Conservation (phyloP, 1,140 invertebrate genomes). For the Phocides pigmalion region DNA sequence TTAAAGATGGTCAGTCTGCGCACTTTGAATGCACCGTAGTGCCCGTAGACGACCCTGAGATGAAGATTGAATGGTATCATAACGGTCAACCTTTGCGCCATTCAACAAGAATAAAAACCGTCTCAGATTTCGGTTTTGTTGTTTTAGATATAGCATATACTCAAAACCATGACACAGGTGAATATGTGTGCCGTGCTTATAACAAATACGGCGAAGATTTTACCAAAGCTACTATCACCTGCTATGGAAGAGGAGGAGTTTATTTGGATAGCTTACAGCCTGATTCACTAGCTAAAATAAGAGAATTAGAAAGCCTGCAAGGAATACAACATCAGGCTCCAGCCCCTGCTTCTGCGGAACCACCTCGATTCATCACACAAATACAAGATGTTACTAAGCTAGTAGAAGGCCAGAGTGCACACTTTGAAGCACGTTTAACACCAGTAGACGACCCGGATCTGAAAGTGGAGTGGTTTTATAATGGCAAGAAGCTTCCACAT, state of each 20-base stretch:
- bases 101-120: constrained; percentile 95
- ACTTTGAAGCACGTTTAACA: constrained; percentile 95
- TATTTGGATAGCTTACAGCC: constrained; percentile 97
- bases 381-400: constrained; percentile 92
- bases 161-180: constrained; percentile 96
- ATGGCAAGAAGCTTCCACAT: constrained; percentile 95
- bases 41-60: constrained; percentile 96
- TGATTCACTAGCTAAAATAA: constrained; percentile 95
- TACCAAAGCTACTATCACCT: constrained; percentile 92
- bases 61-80: constrained; percentile 98
- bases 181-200: constrained; percentile 94
- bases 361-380: constrained; percentile 96
- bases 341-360: constrained; percentile 88
- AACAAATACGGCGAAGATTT: constrained; percentile 96
- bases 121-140: constrained; percentile 98
- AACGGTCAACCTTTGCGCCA: constrained; percentile 94
- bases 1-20: constrained; percentile 95
- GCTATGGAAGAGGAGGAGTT: constrained; percentile 93
- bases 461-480: constrained; percentile 97
- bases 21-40: constrained; percentile 97
- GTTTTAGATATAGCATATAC: constrained; percentile 97
- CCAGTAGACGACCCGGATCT: constrained; percentile 96
- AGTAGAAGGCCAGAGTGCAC: constrained; percentile 96
- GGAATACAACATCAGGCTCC: constrained; percentile 85
- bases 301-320: constrained; percentile 92